A percentile compares a stretch with the other conserved stretches of the same genome.
phyloP scores from a whole-genome alignment of 2,888 invertebrate genomes.

The Tachystola acroxantha region DNA sequence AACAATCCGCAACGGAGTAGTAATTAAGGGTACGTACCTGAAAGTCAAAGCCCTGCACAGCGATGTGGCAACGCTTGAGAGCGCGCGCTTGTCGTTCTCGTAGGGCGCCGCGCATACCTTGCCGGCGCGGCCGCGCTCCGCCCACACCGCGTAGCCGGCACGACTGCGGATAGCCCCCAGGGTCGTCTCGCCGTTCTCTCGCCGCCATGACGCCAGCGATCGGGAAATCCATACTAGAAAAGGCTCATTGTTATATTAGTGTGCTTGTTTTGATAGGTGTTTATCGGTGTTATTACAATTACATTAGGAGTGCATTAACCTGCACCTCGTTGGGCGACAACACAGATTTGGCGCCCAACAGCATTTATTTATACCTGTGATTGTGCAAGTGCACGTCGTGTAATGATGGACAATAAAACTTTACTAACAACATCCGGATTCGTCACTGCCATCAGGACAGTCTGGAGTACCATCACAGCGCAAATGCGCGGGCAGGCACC shows the following conservation, averaged over 20 bases:
- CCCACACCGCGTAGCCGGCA: constrained; percentile 91
- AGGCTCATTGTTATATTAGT: too few species aligned
- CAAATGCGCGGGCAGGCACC: constrained; percentile 83
- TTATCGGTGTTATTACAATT: too few species aligned
- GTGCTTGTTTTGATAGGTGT: too few species aligned
- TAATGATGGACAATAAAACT: too few species aligned
- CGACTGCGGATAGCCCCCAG: constrained; percentile 83
- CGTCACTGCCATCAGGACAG: constrained; percentile 92
- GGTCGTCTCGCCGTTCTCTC: constrained; percentile 82
- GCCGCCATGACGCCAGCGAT: constrained; percentile 80
- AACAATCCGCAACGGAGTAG: too few species aligned
- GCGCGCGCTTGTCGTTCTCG: constrained; percentile 78
- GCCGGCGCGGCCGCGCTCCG: constrained; percentile 88
- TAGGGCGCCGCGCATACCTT: constrained; percentile 90
- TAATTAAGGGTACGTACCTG: constrained; percentile 67
- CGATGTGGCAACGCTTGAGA: constrained; percentile 86
- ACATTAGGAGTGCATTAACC: too few species aligned
- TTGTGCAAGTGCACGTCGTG: too few species aligned
- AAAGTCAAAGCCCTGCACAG: constrained; percentile 87
- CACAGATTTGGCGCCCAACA: too few species aligned
- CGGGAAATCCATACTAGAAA: constrained; percentile 85
- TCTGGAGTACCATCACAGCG: constrained; percentile 90
- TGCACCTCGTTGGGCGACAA: too few species aligned
- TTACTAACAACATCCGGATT: constrained; percentile 89
- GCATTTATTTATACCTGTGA: too few species aligned